Base-by-base conservation (phyloP, 2,797 vertebrate genomes). In the Parauchenoglanis punctatus region DNA sequence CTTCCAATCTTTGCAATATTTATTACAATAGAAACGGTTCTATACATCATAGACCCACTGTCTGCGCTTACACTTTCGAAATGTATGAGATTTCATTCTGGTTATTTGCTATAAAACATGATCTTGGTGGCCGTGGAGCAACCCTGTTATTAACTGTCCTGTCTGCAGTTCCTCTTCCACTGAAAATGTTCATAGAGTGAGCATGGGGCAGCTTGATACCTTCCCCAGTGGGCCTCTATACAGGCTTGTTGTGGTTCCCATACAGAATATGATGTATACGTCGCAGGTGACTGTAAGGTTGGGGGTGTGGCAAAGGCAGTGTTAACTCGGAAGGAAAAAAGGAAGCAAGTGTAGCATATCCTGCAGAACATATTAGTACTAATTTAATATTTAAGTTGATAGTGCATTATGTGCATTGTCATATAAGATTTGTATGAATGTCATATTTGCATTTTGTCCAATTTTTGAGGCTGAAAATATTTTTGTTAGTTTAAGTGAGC, bases 401-500 rank as follows among this genome's bases (percentile, higher is more conserved):
- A 25, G 40, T 13, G 18, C 4, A 59, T 20, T 40, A 23, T 80
- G 12, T 4, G 15, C 77, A 81, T 20, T 49, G 25, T 52, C 17
- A 67, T 67, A 20, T 11, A 52, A 23, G 20, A 82, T 65, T 49
- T 83, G 3, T 54, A 68, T 31, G 46, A 67, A 20, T 31, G 59
- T 12, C 44, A 52, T 49, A 46, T 46, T 63, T 81, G 11, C 2
- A 0, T n/a, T 63, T n/a, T n/a, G 2, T 46, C 59, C 28, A 2
- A 40, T 61, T 61, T 15, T 35, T 31, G 76, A 78, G 35, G 2
- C 28, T 54, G 31, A 2, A 85, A 82, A 87, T 63, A 28, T 86
- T 86, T 86, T 81, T 35, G 6, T 20, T 8, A 20, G 68, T 54
- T 82, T 28, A 84, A 75, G 75, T 75, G 58, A 72, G 86, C 86